Percentiles rank a stretch among this genome's conserved stretches.
phyloP scores from a whole-genome alignment of 2,797 vertebrate species.

The Gouania willdenowi region DNA sequence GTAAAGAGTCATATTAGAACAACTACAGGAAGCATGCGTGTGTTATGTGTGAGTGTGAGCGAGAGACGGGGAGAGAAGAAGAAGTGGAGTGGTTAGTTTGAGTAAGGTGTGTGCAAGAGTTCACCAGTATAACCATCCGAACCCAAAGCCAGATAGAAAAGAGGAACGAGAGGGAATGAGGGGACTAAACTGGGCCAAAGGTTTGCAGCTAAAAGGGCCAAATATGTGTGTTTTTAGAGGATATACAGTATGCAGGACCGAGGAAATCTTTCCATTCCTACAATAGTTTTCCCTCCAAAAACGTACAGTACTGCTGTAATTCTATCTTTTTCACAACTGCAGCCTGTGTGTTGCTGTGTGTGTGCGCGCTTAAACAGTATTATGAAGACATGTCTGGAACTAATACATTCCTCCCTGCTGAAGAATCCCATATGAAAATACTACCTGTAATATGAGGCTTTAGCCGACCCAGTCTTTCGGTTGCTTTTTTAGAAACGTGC shows the following conservation, averaged over 20 bases:
- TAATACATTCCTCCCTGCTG: slow-evolving; percentile 70
- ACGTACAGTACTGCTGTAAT: slow-evolving; percentile 48
- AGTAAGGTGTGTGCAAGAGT: slow-evolving; percentile 11
- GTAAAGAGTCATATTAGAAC: slow-evolving; percentile 54
- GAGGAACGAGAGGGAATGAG: slow-evolving; percentile 4
- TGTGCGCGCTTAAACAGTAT: slow-evolving; percentile 52
- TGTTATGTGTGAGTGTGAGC: slow-evolving; percentile 25
- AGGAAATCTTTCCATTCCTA: too few species aligned
- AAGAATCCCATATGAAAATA: slow-evolving; percentile 65
- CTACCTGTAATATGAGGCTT: slow-evolving; percentile 52
- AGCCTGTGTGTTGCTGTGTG: too few species aligned
- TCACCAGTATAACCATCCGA: slow-evolving; percentile 20
- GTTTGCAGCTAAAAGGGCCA: slow-evolving; percentile 18
- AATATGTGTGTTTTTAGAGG: background rate
- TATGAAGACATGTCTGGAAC: slow-evolving; percentile 71
- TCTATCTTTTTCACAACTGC: too few species aligned
- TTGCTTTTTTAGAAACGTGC: slow-evolving; percentile 62
- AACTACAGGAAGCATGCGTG: slow-evolving; percentile 59
- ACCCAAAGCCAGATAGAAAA: slow-evolving; percentile 32
- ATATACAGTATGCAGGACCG: too few species aligned
- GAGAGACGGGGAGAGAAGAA: slow-evolving; percentile 12
- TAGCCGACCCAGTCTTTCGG: slow-evolving; percentile 29
- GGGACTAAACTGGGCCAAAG: slow-evolving; percentile 24
- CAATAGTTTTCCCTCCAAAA: slow-evolving; percentile 57
- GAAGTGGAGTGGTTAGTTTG: slow-evolving; percentile 3